Conservation (phyloP, 2,797 vertebrate species). For the Podarcis siculus region DNA sequence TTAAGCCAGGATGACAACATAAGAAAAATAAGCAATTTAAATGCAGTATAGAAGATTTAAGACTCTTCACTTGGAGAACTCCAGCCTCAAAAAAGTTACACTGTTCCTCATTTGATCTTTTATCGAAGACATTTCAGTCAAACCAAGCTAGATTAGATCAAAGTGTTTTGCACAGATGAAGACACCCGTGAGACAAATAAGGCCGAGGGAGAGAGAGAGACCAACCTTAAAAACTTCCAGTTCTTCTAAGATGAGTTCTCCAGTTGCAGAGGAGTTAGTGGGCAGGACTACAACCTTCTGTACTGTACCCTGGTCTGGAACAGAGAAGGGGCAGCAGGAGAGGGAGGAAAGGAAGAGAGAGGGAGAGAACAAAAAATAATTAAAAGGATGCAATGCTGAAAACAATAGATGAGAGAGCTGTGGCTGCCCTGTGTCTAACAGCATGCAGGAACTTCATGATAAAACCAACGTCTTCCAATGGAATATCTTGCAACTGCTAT, state of each 20-base stretch:
- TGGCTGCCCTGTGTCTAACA: no score
- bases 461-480: no score
- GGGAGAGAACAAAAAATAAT: neutral
- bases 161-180: slow-evolving; percentile 55
- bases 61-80: neutral
- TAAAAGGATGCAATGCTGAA: neutral
- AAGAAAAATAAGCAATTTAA: slow-evolving; percentile 53
- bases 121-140: slow-evolving; percentile 52
- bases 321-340: neutral
- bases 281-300: slow-evolving; percentile 97
- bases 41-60: neutral
- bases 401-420: neutral
- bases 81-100: slow-evolving; percentile 29
- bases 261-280: slow-evolving; percentile 86
- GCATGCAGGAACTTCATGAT: no score
- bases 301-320: slow-evolving; percentile 90
- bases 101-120: slow-evolving; percentile 55
- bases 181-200: slow-evolving; percentile 36
- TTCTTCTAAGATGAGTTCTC: slow-evolving; percentile 96
- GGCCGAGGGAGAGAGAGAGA: slow-evolving; percentile 27
- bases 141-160: slow-evolving; percentile 54
- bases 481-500: neutral
- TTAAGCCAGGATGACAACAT: slow-evolving; percentile 41
- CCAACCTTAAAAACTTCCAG: slow-evolving; percentile 97
- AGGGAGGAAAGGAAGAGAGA: neutral